phyloP scores from a whole-genome alignment of 2,113 vertebrate species.

The Aphyosemion australe region DNA sequence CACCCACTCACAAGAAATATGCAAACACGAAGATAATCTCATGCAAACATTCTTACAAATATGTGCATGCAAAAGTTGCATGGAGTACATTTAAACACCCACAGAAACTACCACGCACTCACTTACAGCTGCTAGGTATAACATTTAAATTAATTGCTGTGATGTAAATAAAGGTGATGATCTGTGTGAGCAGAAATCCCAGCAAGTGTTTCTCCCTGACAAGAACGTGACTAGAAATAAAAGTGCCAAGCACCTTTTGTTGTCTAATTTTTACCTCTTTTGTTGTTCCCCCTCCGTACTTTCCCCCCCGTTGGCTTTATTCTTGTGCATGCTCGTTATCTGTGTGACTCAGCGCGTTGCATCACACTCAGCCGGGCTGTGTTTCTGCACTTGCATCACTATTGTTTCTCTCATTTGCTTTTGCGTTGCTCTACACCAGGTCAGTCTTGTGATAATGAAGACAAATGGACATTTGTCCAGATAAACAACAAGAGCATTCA shows the following conservation, averaged over 20 bases:
- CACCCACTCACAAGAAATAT: constrained; percentile 14
- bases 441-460: constrained; percentile 31
- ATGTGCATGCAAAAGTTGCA: constrained; percentile 23
- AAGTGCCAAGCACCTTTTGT: too few relatives aligned
- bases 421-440: constrained; percentile 23
- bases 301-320: background rate
- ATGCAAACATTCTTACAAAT: constrained; percentile 1
- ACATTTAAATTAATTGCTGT: background rate
- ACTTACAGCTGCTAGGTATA: background rate
- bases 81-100: constrained; percentile 35
- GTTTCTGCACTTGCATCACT: constrained; percentile 23
- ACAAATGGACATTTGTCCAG: constrained; percentile 28
- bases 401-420: constrained; percentile 25
- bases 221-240: too few relatives aligned
- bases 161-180: background rate
- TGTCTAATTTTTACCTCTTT: too few relatives aligned
- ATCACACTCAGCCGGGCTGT: background rate
- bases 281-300: too few relatives aligned
- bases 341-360: background rate
- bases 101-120: constrained; percentile 16
- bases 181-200: background rate
- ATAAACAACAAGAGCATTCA: constrained; percentile 21
- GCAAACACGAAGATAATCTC: background rate
- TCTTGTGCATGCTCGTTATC: background rate
- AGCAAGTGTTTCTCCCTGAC: background rate